These are phyloP conservation scores for Dipodomys stephensi DNA, from an alignment of 2,113 vertebrate genomes.

Conservation along the genomic window DNA sequence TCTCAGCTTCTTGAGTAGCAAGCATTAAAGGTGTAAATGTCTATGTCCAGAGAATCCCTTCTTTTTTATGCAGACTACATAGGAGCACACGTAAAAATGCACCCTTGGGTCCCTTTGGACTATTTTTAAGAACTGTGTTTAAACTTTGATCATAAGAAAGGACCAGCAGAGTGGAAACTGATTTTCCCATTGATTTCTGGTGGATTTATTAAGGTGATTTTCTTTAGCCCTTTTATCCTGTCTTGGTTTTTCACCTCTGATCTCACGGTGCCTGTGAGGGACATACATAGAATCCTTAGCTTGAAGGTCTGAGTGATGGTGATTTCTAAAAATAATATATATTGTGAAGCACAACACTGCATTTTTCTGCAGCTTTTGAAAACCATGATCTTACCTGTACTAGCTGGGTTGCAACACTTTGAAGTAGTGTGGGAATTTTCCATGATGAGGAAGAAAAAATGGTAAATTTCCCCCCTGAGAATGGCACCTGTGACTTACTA, in stretches of 20 bases:
- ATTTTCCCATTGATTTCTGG: neutral
- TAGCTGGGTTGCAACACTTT: neutral
- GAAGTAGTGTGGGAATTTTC: neutral
- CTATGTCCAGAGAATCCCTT: too few relatives aligned
- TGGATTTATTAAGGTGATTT: slow-evolving; percentile 23
- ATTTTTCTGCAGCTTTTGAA: neutral
- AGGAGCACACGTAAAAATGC: neutral
- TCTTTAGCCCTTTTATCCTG: neutral
- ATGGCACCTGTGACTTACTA: neutral
- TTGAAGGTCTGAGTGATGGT: neutral
- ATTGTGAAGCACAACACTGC: neutral
- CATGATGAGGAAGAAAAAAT: neutral
- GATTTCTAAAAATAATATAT: neutral
- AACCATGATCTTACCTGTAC: neutral
- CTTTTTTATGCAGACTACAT: neutral
- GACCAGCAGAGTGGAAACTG: neutral
- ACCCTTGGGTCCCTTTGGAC: slow-evolving; percentile 35
- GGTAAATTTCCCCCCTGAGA: neutral
- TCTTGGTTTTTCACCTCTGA: slow-evolving; percentile 25
- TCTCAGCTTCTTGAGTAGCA: too few relatives aligned
- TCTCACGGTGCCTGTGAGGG: neutral
- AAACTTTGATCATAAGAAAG: slow-evolving; percentile 27
- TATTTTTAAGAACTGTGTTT: slow-evolving; percentile 17
- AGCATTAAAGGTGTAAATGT: too few relatives aligned
- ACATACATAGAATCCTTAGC: neutral